phyloP scores from a whole-genome alignment of 2,113 vertebrate species.

The Edolisoma coerulescens region DNA sequence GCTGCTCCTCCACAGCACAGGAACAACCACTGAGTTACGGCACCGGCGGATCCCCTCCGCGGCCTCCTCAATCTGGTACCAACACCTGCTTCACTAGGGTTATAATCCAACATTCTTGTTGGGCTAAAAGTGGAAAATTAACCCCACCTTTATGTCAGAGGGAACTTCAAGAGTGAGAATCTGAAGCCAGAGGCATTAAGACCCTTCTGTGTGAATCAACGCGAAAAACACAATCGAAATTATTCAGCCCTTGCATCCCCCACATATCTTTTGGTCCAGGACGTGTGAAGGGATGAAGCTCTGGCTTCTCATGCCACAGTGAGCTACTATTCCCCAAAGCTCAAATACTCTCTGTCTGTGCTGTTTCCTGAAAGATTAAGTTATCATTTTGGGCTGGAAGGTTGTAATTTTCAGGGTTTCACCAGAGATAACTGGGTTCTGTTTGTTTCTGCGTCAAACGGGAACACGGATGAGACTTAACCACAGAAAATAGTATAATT shows the following conservation, averaged over 20 bases:
- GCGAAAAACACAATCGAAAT: background rate
- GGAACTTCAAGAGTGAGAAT: background rate
- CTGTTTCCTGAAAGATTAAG: conserved; percentile 29
- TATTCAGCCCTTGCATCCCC: background rate
- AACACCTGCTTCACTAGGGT: rapidly evolving
- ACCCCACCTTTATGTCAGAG: background rate
- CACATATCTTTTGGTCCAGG: background rate
- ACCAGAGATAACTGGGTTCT: background rate
- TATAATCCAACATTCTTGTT: background rate
- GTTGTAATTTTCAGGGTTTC: background rate
- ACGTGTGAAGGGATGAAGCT: background rate
- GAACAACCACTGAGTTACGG: rapidly evolving
- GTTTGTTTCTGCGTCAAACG: background rate
- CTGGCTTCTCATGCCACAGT: background rate
- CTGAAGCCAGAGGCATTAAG: background rate
- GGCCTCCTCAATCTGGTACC: background rate
- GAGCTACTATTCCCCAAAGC: background rate
- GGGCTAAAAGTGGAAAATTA: background rate
- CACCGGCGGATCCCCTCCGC: rapidly evolving
- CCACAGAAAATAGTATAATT: background rate
- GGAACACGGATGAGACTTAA: background rate
- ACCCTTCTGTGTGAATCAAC: background rate
- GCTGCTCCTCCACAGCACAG: background rate
- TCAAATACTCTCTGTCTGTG: background rate
- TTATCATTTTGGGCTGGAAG: background rate